Evolutionary conservation across 2,797 vertebrate genomes (phyloP).

Genomic region (Ctenopoma kingsleyae): DNA sequence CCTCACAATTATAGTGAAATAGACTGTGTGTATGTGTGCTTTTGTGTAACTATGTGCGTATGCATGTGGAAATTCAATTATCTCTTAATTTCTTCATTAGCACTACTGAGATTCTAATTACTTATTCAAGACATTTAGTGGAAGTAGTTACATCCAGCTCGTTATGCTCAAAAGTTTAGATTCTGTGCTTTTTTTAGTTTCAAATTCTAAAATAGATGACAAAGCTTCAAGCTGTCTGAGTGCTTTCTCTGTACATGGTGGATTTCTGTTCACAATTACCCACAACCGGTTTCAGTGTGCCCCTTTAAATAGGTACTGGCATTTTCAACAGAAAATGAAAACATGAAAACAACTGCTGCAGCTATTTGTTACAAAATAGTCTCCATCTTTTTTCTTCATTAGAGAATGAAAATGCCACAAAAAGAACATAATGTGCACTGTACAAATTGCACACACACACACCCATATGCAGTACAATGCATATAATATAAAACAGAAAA

Average conservation of each 20-base stretch:
- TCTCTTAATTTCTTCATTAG: slow-evolving; percentile 33
- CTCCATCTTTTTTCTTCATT: slow-evolving; percentile 15
- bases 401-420: slow-evolving; percentile 33
- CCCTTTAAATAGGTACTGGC: slow-evolving; percentile 14
- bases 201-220: background rate
- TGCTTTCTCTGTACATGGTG: background rate
- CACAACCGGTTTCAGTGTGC: background rate
- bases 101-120: slow-evolving; percentile 28
- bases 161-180: background rate
- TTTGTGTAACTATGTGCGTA: background rate
- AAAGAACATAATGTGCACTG: background rate
- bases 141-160: slow-evolving; percentile 13
- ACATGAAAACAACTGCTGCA: slow-evolving; percentile 23
- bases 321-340: slow-evolving; percentile 42
- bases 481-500: background rate
- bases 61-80: slow-evolving; percentile 33
- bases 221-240: slow-evolving; percentile 21
- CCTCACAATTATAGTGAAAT: no score
- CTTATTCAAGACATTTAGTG: slow-evolving; percentile 55
- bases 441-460: slow-evolving; percentile 17
- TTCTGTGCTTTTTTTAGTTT: background rate
- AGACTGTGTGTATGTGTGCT: no score
- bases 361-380: slow-evolving; percentile 29
- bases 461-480: no score
- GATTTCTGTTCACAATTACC: slow-evolving; percentile 23